Percentiles rank a stretch among this genome's conserved stretches.
These are phyloP conservation scores for Pteronura brasiliensis DNA, from an alignment of 2,113 vertebrate genomes.

Conservation along the genomic window DNA sequence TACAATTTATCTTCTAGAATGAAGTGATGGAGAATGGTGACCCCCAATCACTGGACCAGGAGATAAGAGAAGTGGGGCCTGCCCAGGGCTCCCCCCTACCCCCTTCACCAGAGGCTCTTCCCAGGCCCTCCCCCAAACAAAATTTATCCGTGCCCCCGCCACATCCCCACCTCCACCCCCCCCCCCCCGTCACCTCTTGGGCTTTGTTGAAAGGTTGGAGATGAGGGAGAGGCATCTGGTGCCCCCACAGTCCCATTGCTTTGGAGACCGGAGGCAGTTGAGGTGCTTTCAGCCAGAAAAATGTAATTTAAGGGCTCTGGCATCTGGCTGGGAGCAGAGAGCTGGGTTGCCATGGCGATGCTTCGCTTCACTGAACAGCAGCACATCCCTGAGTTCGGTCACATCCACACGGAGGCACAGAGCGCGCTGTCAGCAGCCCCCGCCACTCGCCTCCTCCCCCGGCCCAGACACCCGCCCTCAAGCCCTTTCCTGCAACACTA, in stretches of 20 bases:
- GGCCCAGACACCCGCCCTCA: not conserved
- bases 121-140: not conserved
- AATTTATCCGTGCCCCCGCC: not conserved
- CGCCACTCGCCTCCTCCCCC: not conserved
- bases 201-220: constrained; percentile 35
- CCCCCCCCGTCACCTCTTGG: not conserved
- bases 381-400: constrained; percentile 67
- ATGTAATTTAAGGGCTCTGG: constrained; percentile 68
- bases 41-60: not conserved
- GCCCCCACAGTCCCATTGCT: constrained; percentile 38
- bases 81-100: not conserved
- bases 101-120: not conserved
- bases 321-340: constrained; percentile 69
- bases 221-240: constrained; percentile 43
- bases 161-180: not conserved
- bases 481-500: not conserved
- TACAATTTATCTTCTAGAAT: not conserved
- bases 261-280: constrained; percentile 41
- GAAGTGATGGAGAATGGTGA: not conserved
- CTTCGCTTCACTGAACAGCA: constrained; percentile 76
- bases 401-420: constrained; percentile 54
- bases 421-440: constrained; percentile 26
- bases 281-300: constrained; percentile 57
- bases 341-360: constrained; percentile 77
- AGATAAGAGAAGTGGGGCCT: not conserved